Percentiles rank a stretch among this genome's conserved stretches.
Conservation (phyloP, 2,888 invertebrate genomes). For the Hypomecis atomaria region DNA sequence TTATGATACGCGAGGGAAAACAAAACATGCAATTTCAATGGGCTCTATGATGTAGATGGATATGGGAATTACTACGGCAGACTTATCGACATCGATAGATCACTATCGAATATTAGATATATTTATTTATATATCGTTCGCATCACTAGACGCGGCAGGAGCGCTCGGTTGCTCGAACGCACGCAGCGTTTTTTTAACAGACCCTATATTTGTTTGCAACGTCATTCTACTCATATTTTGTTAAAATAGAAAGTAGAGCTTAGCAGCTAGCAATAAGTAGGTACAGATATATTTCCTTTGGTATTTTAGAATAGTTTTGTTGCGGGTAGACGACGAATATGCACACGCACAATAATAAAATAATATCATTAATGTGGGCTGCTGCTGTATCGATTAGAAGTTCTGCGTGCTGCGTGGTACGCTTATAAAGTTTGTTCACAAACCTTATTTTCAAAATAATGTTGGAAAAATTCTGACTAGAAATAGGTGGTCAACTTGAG, state of each 20-base stretch:
- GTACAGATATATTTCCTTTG: background rate
- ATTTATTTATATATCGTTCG: background rate
- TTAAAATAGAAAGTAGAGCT: background rate
- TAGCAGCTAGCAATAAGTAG: background rate
- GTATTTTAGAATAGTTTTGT: too few relatives aligned
- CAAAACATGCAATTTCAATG: background rate
- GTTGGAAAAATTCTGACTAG: too few relatives aligned
- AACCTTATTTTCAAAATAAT: too few relatives aligned
- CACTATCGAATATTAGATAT: background rate
- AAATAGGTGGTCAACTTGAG: too few relatives aligned
- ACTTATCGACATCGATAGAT: conserved; percentile 9
- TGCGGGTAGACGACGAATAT: too few relatives aligned
- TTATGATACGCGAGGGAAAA: background rate
- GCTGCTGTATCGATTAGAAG: too few relatives aligned
- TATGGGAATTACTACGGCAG: background rate
- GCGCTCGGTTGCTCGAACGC: conserved; percentile 44
- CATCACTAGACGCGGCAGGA: conserved; percentile 20
- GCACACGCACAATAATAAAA: too few relatives aligned
- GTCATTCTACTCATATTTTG: conserved; percentile 9
- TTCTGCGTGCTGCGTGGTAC: too few relatives aligned
- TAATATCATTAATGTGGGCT: too few relatives aligned
- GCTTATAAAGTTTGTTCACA: too few relatives aligned
- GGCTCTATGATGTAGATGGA: background rate
- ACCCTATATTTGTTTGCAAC: conserved; percentile 41
- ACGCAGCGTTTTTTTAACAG: conserved; percentile 19